Conservation (phyloP, 2,113 vertebrate genomes). For the Irena cyanogastra region DNA sequence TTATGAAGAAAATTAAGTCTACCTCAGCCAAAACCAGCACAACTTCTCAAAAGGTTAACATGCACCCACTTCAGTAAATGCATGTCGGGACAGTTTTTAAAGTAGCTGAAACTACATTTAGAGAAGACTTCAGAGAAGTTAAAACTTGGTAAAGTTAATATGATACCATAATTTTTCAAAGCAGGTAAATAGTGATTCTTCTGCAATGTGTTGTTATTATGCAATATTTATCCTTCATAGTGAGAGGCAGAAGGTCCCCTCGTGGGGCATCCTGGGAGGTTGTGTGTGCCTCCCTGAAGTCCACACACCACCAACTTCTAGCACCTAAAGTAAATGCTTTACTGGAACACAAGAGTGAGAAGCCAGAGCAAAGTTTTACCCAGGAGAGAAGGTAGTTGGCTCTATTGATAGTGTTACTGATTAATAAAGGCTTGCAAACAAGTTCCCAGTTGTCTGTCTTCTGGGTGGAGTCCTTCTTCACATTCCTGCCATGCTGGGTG, state of each 20-base stretch:
- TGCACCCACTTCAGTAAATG: neutral
- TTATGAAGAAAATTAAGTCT: neutral
- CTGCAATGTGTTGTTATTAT: neutral
- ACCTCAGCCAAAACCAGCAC: neutral
- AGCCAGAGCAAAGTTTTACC: neutral
- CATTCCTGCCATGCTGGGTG: constrained; percentile 17
- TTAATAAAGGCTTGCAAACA: constrained; percentile 4
- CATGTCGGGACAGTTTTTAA: neutral
- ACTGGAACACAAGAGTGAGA: neutral
- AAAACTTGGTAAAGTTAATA: neutral
- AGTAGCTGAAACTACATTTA: neutral
- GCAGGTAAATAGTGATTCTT: neutral
- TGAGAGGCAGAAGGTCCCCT: neutral
- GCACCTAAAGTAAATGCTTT: neutral
- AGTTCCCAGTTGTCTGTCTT: neutral
- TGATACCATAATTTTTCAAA: neutral
- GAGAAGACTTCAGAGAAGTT: neutral
- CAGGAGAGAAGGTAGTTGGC: neutral
- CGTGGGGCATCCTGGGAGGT: neutral
- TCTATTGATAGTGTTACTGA: neutral
- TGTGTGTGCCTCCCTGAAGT: neutral
- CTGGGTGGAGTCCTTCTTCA: constrained; percentile 6
- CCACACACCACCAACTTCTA: neutral
- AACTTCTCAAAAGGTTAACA: neutral
- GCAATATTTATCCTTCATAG: neutral